phyloP scores from a whole-genome alignment of 1,140 invertebrate species.

The Uloborus diversus region DNA sequence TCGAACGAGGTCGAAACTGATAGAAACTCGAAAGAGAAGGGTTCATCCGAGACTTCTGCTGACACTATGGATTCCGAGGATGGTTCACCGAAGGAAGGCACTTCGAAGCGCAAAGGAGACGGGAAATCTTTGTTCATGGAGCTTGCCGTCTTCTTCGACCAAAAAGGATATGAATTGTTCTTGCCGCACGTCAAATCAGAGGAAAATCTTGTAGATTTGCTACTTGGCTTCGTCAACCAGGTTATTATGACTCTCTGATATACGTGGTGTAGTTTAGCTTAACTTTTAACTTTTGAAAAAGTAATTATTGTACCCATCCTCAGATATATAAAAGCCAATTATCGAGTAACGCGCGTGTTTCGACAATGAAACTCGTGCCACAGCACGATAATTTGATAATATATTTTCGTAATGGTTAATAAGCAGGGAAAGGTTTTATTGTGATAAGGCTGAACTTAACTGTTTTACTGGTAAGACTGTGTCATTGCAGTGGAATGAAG shows the following conservation, averaged over 20 bases:
- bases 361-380: too few species aligned
- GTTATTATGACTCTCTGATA: constrained; percentile 64
- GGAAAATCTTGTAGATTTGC: constrained; percentile 73
- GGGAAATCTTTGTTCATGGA: constrained; percentile 66
- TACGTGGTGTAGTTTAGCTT: too few species aligned
- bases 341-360: too few species aligned
- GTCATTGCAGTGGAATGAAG: too few species aligned
- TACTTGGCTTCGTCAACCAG: constrained; percentile 79
- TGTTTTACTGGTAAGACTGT: too few species aligned
- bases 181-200: constrained; percentile 75
- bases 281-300: too few species aligned
- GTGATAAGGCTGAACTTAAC: too few species aligned
- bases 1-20: background rate
- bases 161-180: constrained; percentile 76
- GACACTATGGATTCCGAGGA: background rate
- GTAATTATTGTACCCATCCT: too few species aligned
- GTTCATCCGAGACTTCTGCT: background rate
- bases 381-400: too few species aligned
- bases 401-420: too few species aligned
- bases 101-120: background rate
- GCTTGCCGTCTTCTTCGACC: constrained; percentile 78
- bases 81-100: background rate
- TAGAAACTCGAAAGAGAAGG: background rate
- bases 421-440: too few species aligned
- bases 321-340: too few species aligned